Evolutionary conservation across 2,888 invertebrate genomes (phyloP), one percentile per base, ranked within the genome.

Genomic region (Eupithecia exiguata): DNA sequence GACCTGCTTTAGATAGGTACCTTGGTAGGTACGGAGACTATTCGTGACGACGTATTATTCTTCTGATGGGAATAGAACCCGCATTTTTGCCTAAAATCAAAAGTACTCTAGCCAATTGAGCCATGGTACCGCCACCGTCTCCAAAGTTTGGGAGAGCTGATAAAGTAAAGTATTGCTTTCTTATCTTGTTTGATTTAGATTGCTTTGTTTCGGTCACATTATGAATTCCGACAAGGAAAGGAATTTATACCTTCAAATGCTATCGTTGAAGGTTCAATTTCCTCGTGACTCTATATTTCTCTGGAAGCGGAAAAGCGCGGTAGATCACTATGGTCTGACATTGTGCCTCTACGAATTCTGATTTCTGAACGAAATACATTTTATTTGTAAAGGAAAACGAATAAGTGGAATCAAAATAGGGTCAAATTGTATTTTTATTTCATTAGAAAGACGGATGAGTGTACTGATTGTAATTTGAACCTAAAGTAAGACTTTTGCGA

Each of bases 351-450:
- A 46, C 6, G 12, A 61, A 25, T 61, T 12, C 58, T 40, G 12
- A 40, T 40, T 30, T 30, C 30, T 21, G 43, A 35, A 74, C 62
- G 14, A 7, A 25, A 66, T 61, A 74, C 58, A 70, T 53, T 10
- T 53, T 53, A 53, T 53, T 53, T 21, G 4, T 53, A 9, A 53
- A 68, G 74, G 74, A 70, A 70, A 74, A 68, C 16, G 1, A 49
- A 53, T 68, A 62, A 16, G 12, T 35, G n/a, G 67, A 74, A 74
- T 38, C 61, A 9, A 35, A 72, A 49, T 40, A 66, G 21, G 65
- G 69, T 69, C 58, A 66, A 53, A 58, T 14, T 3, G 25, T 58
- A 58, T 21, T 61, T 14, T 25, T 58, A 49, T 53, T 61, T 30
- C 30, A 30, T 16, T 30, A 61, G 61, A 61, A 61, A 61, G 25